Evolutionary conservation across 2,888 invertebrate species (phyloP), one percentile per base, ranked within the genome.

Genomic region (Neoascia interrupta): DNA sequence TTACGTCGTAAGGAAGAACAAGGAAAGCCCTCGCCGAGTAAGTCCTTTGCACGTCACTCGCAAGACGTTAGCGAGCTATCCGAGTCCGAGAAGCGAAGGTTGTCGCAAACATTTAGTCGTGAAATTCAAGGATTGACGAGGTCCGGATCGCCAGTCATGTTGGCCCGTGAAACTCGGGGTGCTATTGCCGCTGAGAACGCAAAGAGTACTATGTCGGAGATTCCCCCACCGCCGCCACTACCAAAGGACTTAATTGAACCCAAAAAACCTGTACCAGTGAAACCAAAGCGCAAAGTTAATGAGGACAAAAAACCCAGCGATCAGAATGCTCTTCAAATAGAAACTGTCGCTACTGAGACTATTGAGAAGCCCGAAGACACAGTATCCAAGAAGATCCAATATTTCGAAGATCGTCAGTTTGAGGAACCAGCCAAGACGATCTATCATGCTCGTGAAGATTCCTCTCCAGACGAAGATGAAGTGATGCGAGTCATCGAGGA

Each of bases 91-190:
- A 95, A 95, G 84, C 92, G 92, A 84, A 90, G 92, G 82, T 89
- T 95, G 54, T 95, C 94, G 0, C 91, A 93, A 87, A 92, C 92
- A 1, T 88, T 95, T 3, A 93, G 95, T 82, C 92, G 92, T 84
- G 94, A 95, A 88, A 91, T 94, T 19, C 88, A 94, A 81, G 92
- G 92, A 82, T 92, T 92, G 84, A 54, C 83, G 21, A 85, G 86
- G 45, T 83, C 85, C 6, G 86, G 85, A 36, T 89, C 88, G 0
- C 87, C 89, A 3, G 85, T 88, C 15, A 85, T 90, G 19, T 83
- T 90, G 49, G 90, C 89, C 1, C 88, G 92, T 85, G 93, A 93
- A 86, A 91, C 93, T 0, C 89, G 92, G 76, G 92, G 92, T 15
- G 92, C 91, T 18, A 88, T 91, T 3, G 92, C 92, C 0, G 90